Evolutionary conservation across 2,113 vertebrate genomes (phyloP).

Genomic region (Ondatra zibethicus): DNA sequence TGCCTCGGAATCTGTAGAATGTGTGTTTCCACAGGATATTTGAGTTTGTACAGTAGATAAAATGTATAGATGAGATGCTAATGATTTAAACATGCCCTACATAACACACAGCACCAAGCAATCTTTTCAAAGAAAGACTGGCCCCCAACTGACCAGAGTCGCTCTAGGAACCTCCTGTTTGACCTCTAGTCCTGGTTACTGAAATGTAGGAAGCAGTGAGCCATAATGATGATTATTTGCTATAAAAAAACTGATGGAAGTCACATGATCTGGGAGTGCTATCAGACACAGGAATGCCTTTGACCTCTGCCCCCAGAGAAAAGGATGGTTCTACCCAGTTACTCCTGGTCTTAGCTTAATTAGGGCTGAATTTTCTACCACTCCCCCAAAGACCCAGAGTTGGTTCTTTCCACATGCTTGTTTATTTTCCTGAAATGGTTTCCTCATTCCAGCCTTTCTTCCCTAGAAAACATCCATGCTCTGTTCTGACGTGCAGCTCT

Average conservation of each 20-base stretch:
- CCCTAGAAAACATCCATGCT: not conserved
- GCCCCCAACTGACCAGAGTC: not conserved
- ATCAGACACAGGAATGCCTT: not conserved
- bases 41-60: conserved; percentile 3
- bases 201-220: not conserved
- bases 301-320: not conserved
- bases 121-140: not conserved
- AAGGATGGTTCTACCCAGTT: not conserved
- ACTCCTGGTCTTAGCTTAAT: not conserved
- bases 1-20: conserved; percentile 1
- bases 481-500: not conserved
- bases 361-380: not conserved
- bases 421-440: not conserved
- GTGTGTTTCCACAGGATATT: conserved; percentile 21
- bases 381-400: not conserved
- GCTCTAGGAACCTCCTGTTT: not conserved
- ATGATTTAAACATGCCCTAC: not conserved
- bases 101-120: not conserved
- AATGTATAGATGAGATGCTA: not conserved
- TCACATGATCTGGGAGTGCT: not conserved
- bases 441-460: not conserved
- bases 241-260: conserved; percentile 17
- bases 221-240: not conserved
- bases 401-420: not conserved
- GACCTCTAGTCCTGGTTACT: not conserved